Base-by-base conservation (phyloP, 1,140 invertebrate species). In the Drosophila pallidifrons region DNA sequence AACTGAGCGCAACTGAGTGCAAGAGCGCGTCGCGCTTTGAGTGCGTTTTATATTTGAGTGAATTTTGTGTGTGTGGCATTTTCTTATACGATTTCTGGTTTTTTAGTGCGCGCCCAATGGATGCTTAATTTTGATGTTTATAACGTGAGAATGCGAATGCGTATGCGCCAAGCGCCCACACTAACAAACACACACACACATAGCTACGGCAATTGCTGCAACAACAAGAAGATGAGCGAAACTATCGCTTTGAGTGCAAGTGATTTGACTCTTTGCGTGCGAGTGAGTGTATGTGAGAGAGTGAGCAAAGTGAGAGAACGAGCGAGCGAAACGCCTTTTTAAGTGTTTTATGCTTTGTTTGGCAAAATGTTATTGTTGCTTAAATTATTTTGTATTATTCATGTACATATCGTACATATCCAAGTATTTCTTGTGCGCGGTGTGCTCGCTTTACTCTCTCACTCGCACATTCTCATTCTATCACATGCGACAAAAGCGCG, bases 331-430 rank as follows among this genome's bases (percentile, higher is more conserved):
- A 77, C 72, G 77, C 54, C 72, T 89, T 83, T 78, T 83, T 89
- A 89, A 89, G 85, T 89, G 85, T 85, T 89, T 89, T 89, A 89
- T 83, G 86, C 81, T 89, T 89, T 89, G 81, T 81, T 89, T 89
- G 85, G 86, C 86, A 75, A 87, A 87, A 88, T 87, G 82, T 87
- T 87, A 87, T 82, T 88, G 83, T 89, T 81, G 75, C 79, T 85
- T 81, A 81, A 89, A 88, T 89, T 89, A 79, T 79, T 82, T 77
- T 68, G 85, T 82, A 87, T 87, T 88, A 82, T 87, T 80, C 83
- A 88, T 82, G 77, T 76, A 32, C 79, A 80, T 80, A 63, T 65
- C 65, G 35, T 41, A 41, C 52, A 30, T 73, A 72, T 51, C 47
- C 20, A 58, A 35, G 64, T 61, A 63, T 57, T 51, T 61, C 63